A percentile compares a stretch with the other conserved stretches of the same genome.
phyloP scores from a whole-genome alignment of 2,888 invertebrate species.

The Caenorhabditis sulstoni region DNA sequence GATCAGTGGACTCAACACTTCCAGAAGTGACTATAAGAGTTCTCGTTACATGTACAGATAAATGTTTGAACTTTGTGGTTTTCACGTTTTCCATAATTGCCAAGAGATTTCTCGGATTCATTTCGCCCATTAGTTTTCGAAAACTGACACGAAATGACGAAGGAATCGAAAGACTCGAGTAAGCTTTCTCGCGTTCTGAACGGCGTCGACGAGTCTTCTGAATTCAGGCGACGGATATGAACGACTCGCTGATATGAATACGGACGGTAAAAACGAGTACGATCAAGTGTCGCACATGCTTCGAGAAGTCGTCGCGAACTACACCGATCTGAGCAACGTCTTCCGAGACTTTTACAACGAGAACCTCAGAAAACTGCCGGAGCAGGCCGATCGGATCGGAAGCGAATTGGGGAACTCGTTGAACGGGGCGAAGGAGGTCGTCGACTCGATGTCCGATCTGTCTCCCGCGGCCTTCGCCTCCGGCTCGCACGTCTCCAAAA shows the following conservation, averaged over 20 bases:
- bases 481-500: constrained; percentile 16
- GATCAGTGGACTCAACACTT: constrained; percentile 54
- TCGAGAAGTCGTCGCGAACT: constrained; percentile 29
- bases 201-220: neutral
- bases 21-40: constrained; percentile 11
- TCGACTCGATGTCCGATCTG: constrained; percentile 7
- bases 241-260: constrained; percentile 22
- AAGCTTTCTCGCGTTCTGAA: neutral
- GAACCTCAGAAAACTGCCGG: constrained; percentile 20
- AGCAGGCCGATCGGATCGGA: constrained; percentile 8
- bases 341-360: constrained; percentile 24
- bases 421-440: constrained; percentile 13
- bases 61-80: neutral
- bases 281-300: constrained; percentile 8
- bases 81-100: neutral
- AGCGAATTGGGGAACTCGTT: constrained; percentile 5
- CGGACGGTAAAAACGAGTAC: constrained; percentile 24
- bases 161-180: neutral
- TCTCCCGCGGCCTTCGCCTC: constrained; percentile 12
- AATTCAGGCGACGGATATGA: constrained; percentile 37
- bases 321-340: constrained; percentile 17
- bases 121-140: neutral
- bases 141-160: constrained; percentile 5
- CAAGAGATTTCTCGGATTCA: neutral
- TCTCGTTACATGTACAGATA: neutral